Conservation (phyloP, 2,797 vertebrate species). For the Cuculus canorus region DNA sequence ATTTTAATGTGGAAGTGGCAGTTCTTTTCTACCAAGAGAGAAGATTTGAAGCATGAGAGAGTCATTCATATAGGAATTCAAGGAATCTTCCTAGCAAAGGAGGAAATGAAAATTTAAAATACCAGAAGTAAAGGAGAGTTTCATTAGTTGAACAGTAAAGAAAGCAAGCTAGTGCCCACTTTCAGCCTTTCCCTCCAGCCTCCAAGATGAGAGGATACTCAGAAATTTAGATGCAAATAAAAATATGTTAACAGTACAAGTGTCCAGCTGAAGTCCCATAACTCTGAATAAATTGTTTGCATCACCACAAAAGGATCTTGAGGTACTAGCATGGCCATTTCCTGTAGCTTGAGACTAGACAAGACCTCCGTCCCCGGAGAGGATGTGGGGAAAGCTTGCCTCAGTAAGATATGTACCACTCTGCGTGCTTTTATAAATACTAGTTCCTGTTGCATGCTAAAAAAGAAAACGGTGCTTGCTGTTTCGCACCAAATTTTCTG, state of each 20-base stretch:
- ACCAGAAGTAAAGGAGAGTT: not conserved
- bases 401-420: accelerated
- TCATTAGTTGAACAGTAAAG: not conserved
- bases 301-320: accelerated
- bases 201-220: not conserved
- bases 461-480: not conserved
- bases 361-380: not conserved
- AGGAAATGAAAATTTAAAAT: not conserved
- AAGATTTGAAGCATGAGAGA: not conserved
- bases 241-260: not conserved
- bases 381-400: not conserved
- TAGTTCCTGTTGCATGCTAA: not conserved
- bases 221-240: not conserved
- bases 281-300: not conserved
- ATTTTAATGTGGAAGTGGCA: not conserved
- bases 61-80: not conserved
- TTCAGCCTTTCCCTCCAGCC: not conserved
- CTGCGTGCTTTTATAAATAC: not conserved
- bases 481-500: not conserved
- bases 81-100: not conserved
- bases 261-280: not conserved
- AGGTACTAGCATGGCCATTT: not conserved
- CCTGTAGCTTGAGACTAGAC: not conserved
- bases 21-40: not conserved
- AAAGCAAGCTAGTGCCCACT: not conserved